Base-by-base conservation (phyloP, 2,113 vertebrate species). In the Bettongia penicillata region DNA sequence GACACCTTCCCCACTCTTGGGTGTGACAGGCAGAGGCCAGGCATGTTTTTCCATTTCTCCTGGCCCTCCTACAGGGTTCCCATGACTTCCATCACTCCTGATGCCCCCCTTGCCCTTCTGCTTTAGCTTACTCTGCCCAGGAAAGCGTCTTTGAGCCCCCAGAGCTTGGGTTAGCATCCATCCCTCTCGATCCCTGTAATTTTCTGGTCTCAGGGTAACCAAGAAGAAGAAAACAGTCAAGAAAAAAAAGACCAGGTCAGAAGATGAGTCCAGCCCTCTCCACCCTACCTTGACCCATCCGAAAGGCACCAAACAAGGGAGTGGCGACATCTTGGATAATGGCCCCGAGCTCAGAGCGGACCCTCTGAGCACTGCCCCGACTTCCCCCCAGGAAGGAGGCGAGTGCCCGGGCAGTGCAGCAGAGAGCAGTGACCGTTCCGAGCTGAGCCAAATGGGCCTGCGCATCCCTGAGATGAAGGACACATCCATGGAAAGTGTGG, bases 381-480 rank as follows among this genome's bases (percentile, higher is more conserved):
- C 95, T 0, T 7, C 95, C 10, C 94, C 28, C 0, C 94, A 0
- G 0, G 96, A 92, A 19, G 91, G 57, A 0, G 96, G 93, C 0
- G 94, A 93, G 0, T 94, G 96, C 16, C 93, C 96, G 0, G 0
- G 91, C 0, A 3, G 91, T 91, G 68, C 84, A 0, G 68, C 96
- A 0, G 98, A 96, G 53, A 93, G 95, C 19, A 5, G 90, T 0
- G 96, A 97, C 92, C 94, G 19, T 12, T 23, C 97, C 0, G 96
- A 97, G 93, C 98, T 98, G 0, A 0, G 97, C 93, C 98, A 98
- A 25, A 53, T 98, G 97, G 97, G 97, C 9, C 97, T 99, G 8
- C 98, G 98, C 26, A 99, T 99, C 93, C 99, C 99, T 0, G 98
- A 99, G 96, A 99, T 99, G 99, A 98, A 99, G 10, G 99, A 99